Base-by-base conservation (phyloP, 2,797 vertebrate species). In the Pipistrellus pipistrellus region DNA sequence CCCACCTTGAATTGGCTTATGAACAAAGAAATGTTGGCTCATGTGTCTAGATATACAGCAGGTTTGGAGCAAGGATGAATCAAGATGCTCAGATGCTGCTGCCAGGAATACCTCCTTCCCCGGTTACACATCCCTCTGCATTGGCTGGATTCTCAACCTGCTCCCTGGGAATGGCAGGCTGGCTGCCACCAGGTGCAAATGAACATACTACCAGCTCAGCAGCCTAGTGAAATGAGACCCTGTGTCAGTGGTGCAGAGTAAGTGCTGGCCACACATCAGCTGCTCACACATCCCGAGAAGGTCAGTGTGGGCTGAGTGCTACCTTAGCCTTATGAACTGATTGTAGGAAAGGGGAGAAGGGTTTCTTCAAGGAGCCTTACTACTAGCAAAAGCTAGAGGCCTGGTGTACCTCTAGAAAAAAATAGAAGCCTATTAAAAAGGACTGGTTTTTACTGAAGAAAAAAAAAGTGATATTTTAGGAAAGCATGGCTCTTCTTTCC, bases 301-400 rank as follows among this genome's bases (percentile, higher is more conserved):
- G 25, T 46, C 14, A 6, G n/a, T 46, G 48, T 73, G 12, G 5
- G 14, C 13, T 27, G 18, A 57, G 20, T 41, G 10, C 6, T 3
- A 9, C 2, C 3, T 1, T 23, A 9, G 32, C 0, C 20, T 6
- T 25, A 5, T 25, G n/a, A 35, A 48, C 14, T 69, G 35, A n/a
- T 57, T 44, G 8, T 10, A 64, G 73, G 23, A 41, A 46, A 69
- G 32, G 8, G 7, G 57, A 17, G 17, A 66, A 8, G 14, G 15
- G 2, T 77, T 72, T 64, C 21, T 69, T 62, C 1, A 32, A 68
- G 6, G 53, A 38, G 5, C 59, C 57, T n/a, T 71, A 51, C 27
- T 44, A 15, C 6, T 53, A 4, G 53, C 53, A 76, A 48, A 81
- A 38, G n/a, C 46, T 20, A 13, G 38, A 73, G 21, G n/a, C 1